These are phyloP conservation scores for Agapornis roseicollis DNA, from an alignment of 2,113 vertebrate species.

Conservation along the genomic window DNA sequence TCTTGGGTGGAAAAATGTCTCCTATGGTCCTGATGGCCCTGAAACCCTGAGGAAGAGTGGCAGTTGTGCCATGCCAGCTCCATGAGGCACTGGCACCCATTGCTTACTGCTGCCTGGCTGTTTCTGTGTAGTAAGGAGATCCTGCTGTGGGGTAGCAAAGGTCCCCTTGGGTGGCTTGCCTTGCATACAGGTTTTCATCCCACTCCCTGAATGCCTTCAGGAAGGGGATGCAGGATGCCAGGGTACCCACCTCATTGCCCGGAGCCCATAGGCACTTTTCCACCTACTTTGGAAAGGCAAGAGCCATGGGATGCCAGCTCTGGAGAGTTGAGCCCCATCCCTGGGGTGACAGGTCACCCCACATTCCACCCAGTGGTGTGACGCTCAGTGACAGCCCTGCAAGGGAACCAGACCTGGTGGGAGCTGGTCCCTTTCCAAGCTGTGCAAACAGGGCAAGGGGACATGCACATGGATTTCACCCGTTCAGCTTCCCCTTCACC, in stretches of 20 bases:
- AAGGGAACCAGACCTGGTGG: accelerated
- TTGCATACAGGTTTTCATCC: background rate
- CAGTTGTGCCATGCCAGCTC: background rate
- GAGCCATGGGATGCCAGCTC: background rate
- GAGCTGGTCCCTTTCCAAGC: background rate
- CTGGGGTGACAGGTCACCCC: background rate
- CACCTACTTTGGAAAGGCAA: background rate
- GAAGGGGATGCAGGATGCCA: background rate
- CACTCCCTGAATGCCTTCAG: background rate
- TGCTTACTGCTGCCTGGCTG: background rate
- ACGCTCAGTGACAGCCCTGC: background rate
- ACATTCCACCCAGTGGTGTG: background rate
- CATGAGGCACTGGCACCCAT: background rate
- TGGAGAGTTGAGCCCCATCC: background rate
- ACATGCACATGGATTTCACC: background rate
- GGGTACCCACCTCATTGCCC: accelerated
- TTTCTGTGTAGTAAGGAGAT: background rate
- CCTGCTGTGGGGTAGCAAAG: background rate
- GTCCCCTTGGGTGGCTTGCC: no score
- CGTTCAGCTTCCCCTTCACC: background rate
- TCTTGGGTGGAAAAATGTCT: background rate
- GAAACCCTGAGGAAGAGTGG: background rate
- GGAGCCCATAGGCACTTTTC: background rate
- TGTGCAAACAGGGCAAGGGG: background rate
- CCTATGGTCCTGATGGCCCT: background rate